A percentile compares a stretch with the other conserved stretches of the same genome.
phyloP scores from a whole-genome alignment of 2,888 invertebrate species.

The Cephus sareptanus region DNA sequence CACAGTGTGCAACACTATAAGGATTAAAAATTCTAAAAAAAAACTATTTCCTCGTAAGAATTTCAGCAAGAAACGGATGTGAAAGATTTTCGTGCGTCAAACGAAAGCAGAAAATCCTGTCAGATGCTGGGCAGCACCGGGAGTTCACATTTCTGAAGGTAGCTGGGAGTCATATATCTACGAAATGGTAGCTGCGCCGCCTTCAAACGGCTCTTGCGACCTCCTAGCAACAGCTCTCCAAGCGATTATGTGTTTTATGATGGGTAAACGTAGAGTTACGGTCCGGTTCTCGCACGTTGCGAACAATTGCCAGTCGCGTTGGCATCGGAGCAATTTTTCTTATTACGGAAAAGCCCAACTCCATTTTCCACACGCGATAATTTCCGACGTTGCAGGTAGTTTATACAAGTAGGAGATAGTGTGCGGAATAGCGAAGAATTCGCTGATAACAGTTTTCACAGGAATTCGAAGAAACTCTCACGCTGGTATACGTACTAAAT shows the following conservation, averaged over 20 bases:
- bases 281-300: constrained; percentile 8
- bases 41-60: background rate
- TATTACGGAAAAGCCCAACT: background rate
- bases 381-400: background rate
- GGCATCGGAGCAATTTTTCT: background rate
- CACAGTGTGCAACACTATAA: background rate
- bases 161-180: constrained; percentile 15
- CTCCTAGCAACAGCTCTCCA: constrained; percentile 23
- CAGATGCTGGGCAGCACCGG: background rate
- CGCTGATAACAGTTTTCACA: background rate
- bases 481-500: background rate
- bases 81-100: background rate
- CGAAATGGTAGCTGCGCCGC: constrained; percentile 19
- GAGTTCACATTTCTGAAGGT: background rate
- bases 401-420: background rate
- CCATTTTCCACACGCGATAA: background rate
- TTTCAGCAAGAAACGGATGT: background rate
- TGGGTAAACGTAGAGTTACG: constrained; percentile 17
- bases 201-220: constrained; percentile 18
- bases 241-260: constrained; percentile 24
- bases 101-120: background rate
- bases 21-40: background rate
- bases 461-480: background rate
- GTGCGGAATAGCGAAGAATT: background rate
- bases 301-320: background rate